Conservation (phyloP, 1,140 invertebrate species). For the Charaxes varanes region DNA sequence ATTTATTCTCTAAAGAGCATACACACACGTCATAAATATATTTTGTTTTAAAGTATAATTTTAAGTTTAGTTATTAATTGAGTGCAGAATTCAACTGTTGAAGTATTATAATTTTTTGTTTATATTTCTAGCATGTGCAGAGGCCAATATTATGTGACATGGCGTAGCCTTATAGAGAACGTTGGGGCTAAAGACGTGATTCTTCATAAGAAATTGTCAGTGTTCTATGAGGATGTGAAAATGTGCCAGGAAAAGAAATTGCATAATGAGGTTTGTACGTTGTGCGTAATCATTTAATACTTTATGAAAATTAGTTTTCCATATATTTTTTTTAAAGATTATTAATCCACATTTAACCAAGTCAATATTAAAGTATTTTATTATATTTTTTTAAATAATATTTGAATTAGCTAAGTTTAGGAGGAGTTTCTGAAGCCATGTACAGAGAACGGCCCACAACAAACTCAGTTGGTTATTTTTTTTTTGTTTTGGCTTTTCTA, state of each 20-base stretch:
- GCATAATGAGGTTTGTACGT: slow-evolving; percentile 43
- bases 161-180: slow-evolving; percentile 60
- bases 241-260: slow-evolving; percentile 37
- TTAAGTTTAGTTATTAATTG: slow-evolving; percentile 1
- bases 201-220: slow-evolving; percentile 42
- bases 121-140: slow-evolving; percentile 48
- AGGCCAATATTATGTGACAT: slow-evolving; percentile 60
- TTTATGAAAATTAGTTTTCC: too few relatives aligned
- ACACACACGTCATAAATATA: neutral
- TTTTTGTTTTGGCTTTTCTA: too few relatives aligned
- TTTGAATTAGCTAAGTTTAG: too few relatives aligned
- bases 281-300: too few relatives aligned
- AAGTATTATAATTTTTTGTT: neutral
- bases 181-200: slow-evolving; percentile 41
- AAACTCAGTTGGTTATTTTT: too few relatives aligned
- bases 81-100: neutral
- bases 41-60: slow-evolving; percentile 2
- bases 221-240: slow-evolving; percentile 50
- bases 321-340: too few relatives aligned
- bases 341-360: too few relatives aligned
- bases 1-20: too few relatives aligned
- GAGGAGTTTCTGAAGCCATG: too few relatives aligned
- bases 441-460: too few relatives aligned
- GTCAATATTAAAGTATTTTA: too few relatives aligned
- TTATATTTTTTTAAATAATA: too few relatives aligned